Percentiles rank a stretch among this genome's conserved stretches.
Conservation (phyloP, 1,140 invertebrate genomes). For the Diabrotica undecimpunctata region DNA sequence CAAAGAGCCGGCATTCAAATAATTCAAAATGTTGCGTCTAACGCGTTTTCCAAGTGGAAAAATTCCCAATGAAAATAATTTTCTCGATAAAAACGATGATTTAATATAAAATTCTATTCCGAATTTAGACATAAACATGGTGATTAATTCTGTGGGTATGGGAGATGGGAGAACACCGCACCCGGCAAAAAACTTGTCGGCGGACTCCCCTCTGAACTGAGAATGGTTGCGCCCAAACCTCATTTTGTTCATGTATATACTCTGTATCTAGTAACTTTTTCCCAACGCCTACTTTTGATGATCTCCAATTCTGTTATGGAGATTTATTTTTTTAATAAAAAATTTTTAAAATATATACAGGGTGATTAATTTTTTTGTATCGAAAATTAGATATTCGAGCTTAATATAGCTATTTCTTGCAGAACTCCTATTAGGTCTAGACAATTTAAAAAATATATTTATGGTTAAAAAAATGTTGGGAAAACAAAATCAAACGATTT, state of each 20-base stretch:
- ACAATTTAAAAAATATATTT: too few species aligned
- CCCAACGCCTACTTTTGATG: conserved; percentile 33
- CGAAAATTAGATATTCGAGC: not conserved
- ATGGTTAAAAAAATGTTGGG: too few species aligned
- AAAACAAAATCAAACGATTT: too few species aligned
- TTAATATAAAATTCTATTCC: conserved; percentile 10
- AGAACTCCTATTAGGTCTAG: too few species aligned
- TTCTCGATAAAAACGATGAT: not conserved
- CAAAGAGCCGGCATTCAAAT: too few species aligned
- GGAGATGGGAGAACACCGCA: conserved; percentile 19
- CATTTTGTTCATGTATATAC: conserved; percentile 46
- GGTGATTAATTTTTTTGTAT: not conserved
- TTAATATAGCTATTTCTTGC: not conserved
- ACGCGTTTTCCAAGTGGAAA: not conserved
- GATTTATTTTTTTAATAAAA: not conserved
- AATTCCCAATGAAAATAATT: not conserved
- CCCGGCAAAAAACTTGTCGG: conserved; percentile 25
- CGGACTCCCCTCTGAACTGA: conserved; percentile 39
- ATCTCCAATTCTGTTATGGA: not conserved
- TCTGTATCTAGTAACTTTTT: conserved; percentile 45
- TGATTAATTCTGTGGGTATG: too few species aligned
- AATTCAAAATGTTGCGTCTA: too few species aligned
- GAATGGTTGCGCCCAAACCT: conserved; percentile 48
- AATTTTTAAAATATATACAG: not conserved
- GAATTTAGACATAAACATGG: not conserved